Conservation (phyloP, 2,888 invertebrate species). For the Polydrusus cervinus region DNA sequence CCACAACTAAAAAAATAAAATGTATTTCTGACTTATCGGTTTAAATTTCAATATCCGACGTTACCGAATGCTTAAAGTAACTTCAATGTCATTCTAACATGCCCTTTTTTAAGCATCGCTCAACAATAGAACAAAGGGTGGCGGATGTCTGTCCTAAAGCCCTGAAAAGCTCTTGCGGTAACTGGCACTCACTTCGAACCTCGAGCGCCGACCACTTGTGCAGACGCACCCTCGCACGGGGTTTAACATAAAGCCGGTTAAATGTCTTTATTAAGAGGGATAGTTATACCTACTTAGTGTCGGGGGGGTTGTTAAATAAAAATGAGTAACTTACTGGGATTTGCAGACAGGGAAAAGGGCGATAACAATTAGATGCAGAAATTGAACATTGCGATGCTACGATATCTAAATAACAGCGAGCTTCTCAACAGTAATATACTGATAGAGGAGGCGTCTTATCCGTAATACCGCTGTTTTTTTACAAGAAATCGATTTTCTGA, state of each 20-base stretch:
- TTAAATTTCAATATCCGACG: slow-evolving; percentile 7
- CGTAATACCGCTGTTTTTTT: no score
- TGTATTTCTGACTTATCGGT: neutral
- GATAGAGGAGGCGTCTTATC: no score
- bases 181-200: slow-evolving; percentile 48
- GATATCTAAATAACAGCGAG: no score
- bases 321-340: slow-evolving; percentile 39
- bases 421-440: no score
- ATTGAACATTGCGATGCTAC: neutral
- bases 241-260: slow-evolving; percentile 50
- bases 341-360: neutral
- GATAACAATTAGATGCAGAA: slow-evolving; percentile 15
- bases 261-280: slow-evolving; percentile 50
- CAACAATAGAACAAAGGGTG: slow-evolving; percentile 44
- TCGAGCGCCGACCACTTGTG: slow-evolving; percentile 49
- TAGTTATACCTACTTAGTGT: slow-evolving; percentile 44
- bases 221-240: slow-evolving; percentile 53
- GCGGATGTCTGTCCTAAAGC: slow-evolving; percentile 46
- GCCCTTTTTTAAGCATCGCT: slow-evolving; percentile 10
- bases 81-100: slow-evolving; percentile 15
- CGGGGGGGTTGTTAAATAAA: slow-evolving; percentile 39
- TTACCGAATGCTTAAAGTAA: slow-evolving; percentile 12
- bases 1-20: no score
- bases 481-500: no score
- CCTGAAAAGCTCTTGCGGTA: slow-evolving; percentile 56